Evolutionary conservation across 2,113 vertebrate species (phyloP), one percentile per base, ranked within the genome.

Genomic region (Pteropus alecto): DNA sequence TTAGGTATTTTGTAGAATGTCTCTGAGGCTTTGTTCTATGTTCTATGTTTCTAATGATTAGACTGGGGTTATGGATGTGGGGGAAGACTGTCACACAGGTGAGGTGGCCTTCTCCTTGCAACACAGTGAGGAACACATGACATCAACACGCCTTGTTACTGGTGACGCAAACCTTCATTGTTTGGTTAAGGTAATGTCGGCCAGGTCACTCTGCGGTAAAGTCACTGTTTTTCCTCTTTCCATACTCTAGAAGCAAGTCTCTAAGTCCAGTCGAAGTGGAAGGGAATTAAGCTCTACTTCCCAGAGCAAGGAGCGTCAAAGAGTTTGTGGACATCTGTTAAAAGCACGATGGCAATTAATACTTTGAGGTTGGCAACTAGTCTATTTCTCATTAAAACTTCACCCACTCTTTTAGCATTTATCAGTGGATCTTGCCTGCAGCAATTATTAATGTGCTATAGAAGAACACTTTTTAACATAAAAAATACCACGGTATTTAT

Each of bases 321-420:
- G 79, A 51, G 38, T 43, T n/a, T 71, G 58, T 83, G 86, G 12
- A 43, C 3, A 15, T 41, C 56, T 70, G 46, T 90, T 92, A 74
- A 95, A 83, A 65, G 68, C 74, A 63, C 43, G 38, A 7, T 19
- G 43, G 56, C 71, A 73, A 82, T 95, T 70, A 82, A 70, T 48
- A 43, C 73, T 95, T 78, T 63, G 68, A 96, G 26, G 84, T 43
- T 76, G 43, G n/a, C 48, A 78, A 68, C 87, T 90, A 60, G 43
- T 82, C 60, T 70, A 19, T 74, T 92, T 87, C 58, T 92, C 43
- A 18, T 96, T 90, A 76, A 90, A 70, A 41, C 87, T 21, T 73
- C 70, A 46, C 56, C 21, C 63, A 38, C n/a, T 65, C 41, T 81
- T 81, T 58, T 13, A n/a, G 13, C 43, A 60, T n/a, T 73, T 18